Evolutionary conservation across 2,797 vertebrate genomes (phyloP), one percentile per base, ranked within the genome.

Genomic region (Syngnathus rostellatus): DNA sequence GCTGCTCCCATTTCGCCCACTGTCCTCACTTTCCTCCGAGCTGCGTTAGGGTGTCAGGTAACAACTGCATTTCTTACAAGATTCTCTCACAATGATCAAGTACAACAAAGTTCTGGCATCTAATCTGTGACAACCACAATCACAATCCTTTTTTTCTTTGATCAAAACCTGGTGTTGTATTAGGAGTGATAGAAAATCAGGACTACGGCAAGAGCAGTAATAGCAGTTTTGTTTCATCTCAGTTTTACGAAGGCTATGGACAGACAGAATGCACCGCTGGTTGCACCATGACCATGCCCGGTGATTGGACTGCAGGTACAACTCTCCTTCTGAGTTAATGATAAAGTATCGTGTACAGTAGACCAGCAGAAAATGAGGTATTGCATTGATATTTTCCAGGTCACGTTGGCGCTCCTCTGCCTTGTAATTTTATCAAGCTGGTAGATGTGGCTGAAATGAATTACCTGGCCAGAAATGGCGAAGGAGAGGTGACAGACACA

Each of bases 211-310:
- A 11, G 11, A 59, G 8, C 58, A 31, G 14, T 45, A 23, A 45
- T 9, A 45, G 4, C 3, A 2, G 0, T 62, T 45, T 45, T 53
- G 9, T 64, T 21, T 3, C 70, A 31, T 74, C 14, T 38, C 81
- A 98, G 96, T 95, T 98, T 83, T 97, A 93, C 66, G 96, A 98
- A 90, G 96, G 95, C 19, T 98, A 98, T 4, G 96, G 96, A 68
- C 96, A 98, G 82, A 98, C 95, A 0, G 96, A 98, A 82, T 97
- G 96, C 69, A 92, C 95, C 0, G 96, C 94, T 41, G 95, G 93
- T 16, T 97, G 95, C 68, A 90, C 90, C 0, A 68, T 95, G 68
- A 93, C 91, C 1, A 0, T 94, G 53, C 92, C 96, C 10, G 95
- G 96, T 3, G 96, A 98, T 83, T 95, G 92, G 91, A 94, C 83